A percentile compares a stretch with the other conserved stretches of the same genome.
Evolutionary conservation across 2,888 invertebrate species (phyloP).

Genomic region (Leucoma salicis): DNA sequence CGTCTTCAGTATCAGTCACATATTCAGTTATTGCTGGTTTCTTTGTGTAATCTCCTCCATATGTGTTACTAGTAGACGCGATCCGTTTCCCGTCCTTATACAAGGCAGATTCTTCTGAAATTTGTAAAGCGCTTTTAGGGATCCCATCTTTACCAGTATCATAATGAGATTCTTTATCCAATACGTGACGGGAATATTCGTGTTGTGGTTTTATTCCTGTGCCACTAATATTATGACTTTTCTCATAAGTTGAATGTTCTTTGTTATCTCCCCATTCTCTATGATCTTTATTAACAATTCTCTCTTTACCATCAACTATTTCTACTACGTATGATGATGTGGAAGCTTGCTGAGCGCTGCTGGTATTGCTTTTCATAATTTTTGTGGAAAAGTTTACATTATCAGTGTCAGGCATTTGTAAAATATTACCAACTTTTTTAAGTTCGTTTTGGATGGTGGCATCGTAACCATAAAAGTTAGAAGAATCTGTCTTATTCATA

Average conservation of each 20-base stretch:
- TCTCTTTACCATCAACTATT: constrained; percentile 84
- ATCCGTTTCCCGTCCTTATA: constrained; percentile 73
- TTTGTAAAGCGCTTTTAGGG: constrained; percentile 66
- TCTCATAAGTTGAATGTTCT: constrained; percentile 76
- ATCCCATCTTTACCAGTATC: constrained; percentile 81
- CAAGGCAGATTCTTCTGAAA: constrained; percentile 68
- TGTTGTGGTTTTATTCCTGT: constrained; percentile 81
- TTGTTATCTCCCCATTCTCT: constrained; percentile 82
- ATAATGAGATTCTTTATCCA: constrained; percentile 80
- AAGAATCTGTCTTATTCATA: constrained; percentile 65
- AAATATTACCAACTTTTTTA: constrained; percentile 68
- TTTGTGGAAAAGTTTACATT: constrained; percentile 71
- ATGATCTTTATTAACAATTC: constrained; percentile 80
- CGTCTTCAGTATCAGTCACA: constrained; percentile 46
- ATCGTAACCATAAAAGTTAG: constrained; percentile 75
- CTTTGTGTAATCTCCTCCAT: constrained; percentile 69
- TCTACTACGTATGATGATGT: constrained; percentile 85
- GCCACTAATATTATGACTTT: constrained; percentile 77
- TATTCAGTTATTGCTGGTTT: constrained; percentile 68
- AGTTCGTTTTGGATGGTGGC: constrained; percentile 70
- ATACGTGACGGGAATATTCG: constrained; percentile 79
- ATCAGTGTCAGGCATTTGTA: constrained; percentile 61
- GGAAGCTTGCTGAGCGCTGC: constrained; percentile 83
- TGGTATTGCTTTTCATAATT: constrained; percentile 80
- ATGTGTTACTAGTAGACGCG: constrained; percentile 69